Conservation (phyloP, 1,140 invertebrate genomes). For the Zaprionus taronus region DNA sequence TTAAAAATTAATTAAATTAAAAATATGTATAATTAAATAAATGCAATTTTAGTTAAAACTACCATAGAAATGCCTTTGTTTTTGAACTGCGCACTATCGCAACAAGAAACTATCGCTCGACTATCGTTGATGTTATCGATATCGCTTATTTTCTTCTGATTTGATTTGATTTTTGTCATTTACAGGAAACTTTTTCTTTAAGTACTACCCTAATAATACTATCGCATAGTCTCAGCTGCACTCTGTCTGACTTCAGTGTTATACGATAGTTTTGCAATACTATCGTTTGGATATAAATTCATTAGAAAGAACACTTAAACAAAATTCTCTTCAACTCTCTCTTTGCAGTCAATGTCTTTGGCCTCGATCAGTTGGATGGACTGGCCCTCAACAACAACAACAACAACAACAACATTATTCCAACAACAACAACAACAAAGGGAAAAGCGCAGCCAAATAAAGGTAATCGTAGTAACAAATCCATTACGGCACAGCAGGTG, state of each 20-base stretch:
- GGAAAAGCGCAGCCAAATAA: conserved; percentile 28
- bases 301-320: not conserved
- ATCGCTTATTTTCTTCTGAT: not conserved
- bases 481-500: not conserved
- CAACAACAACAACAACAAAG: conserved; percentile 32
- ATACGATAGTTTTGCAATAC: not conserved
- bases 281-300: not conserved
- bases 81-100: not conserved
- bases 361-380: conserved; percentile 64
- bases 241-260: not conserved
- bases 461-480: conserved; percentile 15
- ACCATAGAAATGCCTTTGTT: conserved; percentile 27
- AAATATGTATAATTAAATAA: conserved; percentile 76
- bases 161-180: not conserved
- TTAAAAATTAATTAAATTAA: conserved; percentile 72
- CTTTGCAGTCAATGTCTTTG: conserved; percentile 51
- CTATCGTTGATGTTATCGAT: not conserved
- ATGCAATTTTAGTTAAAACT: conserved; percentile 81
- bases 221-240: no score
- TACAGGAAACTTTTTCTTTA: no score
- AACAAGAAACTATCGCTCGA: not conserved
- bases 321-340: not conserved
- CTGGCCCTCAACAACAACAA: conserved; percentile 48
- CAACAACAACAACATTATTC: conserved; percentile 50
- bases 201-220: not conserved